Percentiles rank a stretch among this genome's conserved stretches.
Evolutionary conservation across 2,797 vertebrate species (phyloP).

Genomic region (Pangasius krempfi): DNA sequence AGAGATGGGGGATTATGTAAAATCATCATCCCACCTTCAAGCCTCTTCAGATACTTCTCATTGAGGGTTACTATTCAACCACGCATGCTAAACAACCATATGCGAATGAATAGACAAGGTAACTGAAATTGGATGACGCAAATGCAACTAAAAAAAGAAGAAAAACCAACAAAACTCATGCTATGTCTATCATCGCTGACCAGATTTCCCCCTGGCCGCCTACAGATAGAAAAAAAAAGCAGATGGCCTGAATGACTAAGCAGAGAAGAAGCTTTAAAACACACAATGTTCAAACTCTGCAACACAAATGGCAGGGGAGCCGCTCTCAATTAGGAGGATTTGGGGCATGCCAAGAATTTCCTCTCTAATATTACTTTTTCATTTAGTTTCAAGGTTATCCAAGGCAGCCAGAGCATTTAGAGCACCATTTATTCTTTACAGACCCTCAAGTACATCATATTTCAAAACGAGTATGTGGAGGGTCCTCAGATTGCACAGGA

Average conservation of each 20-base stretch:
- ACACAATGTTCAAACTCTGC: slow-evolving; percentile 32
- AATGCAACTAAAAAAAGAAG: slow-evolving; percentile 11
- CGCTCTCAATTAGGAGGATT: slow-evolving; percentile 49
- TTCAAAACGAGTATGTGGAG: not conserved
- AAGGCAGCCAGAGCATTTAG: slow-evolving; percentile 27
- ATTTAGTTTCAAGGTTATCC: slow-evolving; percentile 46
- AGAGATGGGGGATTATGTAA: slow-evolving; percentile 19
- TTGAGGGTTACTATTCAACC: slow-evolving; percentile 28
- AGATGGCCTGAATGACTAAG: slow-evolving; percentile 40
- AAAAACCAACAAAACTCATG: not conserved
- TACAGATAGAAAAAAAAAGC: slow-evolving; percentile 28
- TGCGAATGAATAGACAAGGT: not conserved
- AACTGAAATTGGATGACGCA: slow-evolving; percentile 33
- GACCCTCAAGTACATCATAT: not conserved
- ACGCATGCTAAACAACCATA: slow-evolving; percentile 13
- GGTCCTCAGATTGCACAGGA: not conserved
- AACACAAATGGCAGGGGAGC: slow-evolving; percentile 42
- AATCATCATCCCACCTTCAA: slow-evolving; percentile 32
- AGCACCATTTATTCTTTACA: slow-evolving; percentile 15
- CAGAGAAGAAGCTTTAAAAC: slow-evolving; percentile 25
- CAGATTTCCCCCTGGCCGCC: slow-evolving; percentile 23
- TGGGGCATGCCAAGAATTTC: slow-evolving; percentile 38
- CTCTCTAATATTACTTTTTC: slow-evolving; percentile 1
- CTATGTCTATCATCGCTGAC: slow-evolving; percentile 22
- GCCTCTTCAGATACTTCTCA: slow-evolving; percentile 3